Evolutionary conservation across 2,888 invertebrate genomes (phyloP).

Genomic region (Disparrhopalites patrizii): DNA sequence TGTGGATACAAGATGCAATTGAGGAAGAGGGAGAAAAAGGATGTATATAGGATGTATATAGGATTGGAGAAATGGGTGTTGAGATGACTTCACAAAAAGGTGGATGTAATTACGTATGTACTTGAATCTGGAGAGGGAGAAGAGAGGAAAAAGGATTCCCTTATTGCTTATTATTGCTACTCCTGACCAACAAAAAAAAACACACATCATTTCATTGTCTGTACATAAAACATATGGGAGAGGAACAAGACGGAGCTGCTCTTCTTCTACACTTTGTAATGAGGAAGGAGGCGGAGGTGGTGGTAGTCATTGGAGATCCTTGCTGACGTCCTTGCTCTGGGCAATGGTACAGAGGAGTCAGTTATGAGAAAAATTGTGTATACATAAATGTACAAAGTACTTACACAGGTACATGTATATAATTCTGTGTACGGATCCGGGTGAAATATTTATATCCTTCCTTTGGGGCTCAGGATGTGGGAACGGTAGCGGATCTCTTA

Average conservation of each 20-base stretch:
- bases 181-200: background rate
- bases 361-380: no score
- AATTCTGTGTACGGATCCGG: slow-evolving; percentile 6
- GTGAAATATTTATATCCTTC: background rate
- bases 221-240: background rate
- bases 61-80: no score
- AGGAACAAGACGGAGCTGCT: background rate
- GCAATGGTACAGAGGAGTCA: no score
- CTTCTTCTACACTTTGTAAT: background rate
- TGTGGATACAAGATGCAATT: no score
- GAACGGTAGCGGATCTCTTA: background rate
- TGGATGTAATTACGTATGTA: no score
- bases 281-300: background rate
- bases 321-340: slow-evolving; percentile 21
- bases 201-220: background rate
- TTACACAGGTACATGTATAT: background rate
- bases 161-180: no score
- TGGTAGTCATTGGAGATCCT: background rate
- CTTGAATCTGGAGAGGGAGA: no score
- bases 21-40: no score
- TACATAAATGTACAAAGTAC: no score
- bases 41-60: no score
- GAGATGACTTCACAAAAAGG: no score
- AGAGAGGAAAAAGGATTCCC: no score
- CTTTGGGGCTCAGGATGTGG: background rate